phyloP scores from a whole-genome alignment of 2,797 vertebrate species.

The Microctenopoma stevenorrisi region DNA sequence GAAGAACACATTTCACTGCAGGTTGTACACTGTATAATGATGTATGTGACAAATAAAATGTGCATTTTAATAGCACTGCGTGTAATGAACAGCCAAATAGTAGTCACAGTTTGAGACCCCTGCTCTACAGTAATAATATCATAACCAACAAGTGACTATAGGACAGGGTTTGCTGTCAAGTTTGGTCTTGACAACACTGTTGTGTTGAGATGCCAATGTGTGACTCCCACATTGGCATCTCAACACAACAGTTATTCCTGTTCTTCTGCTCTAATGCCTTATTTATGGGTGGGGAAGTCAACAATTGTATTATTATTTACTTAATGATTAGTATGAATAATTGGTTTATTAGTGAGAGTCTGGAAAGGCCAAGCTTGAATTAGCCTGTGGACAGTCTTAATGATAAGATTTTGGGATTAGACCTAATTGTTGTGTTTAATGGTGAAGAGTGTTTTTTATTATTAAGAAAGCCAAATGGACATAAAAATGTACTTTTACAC shows the following conservation, averaged over 20 bases:
- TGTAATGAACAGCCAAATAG: no score
- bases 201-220: no score
- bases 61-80: no score
- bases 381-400: constrained; percentile 23
- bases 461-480: not conserved
- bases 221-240: not conserved
- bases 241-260: not conserved
- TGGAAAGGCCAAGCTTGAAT: constrained; percentile 8
- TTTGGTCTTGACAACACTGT: not conserved
- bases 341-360: constrained; percentile 14
- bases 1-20: no score
- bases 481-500: not conserved
- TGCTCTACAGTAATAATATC: not conserved
- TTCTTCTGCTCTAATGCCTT: not conserved
- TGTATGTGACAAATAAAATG: no score
- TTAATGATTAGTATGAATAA: constrained; percentile 10
- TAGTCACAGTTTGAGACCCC: no score
- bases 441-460: not conserved
- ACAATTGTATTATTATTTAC: not conserved
- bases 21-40: no score
- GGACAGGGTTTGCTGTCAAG: not conserved
- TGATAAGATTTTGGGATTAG: constrained; percentile 43
- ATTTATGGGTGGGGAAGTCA: constrained; percentile 11
- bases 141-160: not conserved
- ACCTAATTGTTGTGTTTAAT: constrained; percentile 25